A percentile compares a stretch with the other conserved stretches of the same genome.
Conservation (phyloP, 2,888 invertebrate genomes). For the Rhorus exstirpatorius region DNA sequence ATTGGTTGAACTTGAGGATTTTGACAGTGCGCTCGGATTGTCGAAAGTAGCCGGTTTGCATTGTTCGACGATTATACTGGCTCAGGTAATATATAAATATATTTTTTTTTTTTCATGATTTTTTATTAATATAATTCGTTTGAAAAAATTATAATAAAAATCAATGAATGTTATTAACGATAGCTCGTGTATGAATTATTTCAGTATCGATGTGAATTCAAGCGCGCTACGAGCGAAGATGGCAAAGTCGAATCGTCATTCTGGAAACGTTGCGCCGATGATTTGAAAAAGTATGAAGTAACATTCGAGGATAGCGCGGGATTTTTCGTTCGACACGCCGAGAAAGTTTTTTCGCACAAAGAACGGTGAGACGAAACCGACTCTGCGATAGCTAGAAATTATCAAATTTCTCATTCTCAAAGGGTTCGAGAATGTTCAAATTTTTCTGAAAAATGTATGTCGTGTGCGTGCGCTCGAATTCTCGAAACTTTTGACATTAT, state of each 20-base stretch:
- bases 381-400: background rate
- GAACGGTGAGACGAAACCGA: slow-evolving; percentile 76
- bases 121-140: background rate
- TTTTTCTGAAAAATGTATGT: no score
- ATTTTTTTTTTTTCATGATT: background rate
- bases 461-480: no score
- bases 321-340: slow-evolving; percentile 88
- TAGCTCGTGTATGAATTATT: background rate
- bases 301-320: slow-evolving; percentile 89
- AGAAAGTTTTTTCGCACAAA: slow-evolving; percentile 85
- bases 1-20: slow-evolving; percentile 87
- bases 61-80: slow-evolving; percentile 80
- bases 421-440: background rate
- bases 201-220: slow-evolving; percentile 83
- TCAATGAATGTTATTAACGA: no score
- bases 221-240: slow-evolving; percentile 86
- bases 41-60: slow-evolving; percentile 85
- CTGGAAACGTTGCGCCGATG: slow-evolving; percentile 89
- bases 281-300: slow-evolving; percentile 89
- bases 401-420: no score
- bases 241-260: slow-evolving; percentile 81
- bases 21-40: slow-evolving; percentile 88
- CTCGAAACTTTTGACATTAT: no score
- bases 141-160: no score
- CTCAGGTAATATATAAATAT: slow-evolving; percentile 81